Base-by-base conservation (phyloP, 2,888 invertebrate species). In the Brenthis hecate region DNA sequence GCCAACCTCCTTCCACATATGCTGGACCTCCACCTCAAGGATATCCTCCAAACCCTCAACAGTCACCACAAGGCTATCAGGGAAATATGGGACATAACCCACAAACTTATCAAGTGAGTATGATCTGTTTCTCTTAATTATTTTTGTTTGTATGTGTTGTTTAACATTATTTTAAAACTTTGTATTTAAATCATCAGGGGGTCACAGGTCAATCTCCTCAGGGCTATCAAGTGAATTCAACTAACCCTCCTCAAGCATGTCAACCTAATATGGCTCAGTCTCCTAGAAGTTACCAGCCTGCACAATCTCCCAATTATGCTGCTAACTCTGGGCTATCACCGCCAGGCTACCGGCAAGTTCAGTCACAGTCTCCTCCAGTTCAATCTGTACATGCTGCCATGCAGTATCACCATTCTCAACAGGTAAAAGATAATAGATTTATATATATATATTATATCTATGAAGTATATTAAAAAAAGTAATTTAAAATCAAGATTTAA, bases 181-280 rank as follows among this genome's bases (percentile, higher is more conserved):
- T 43, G 36, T 43, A 11, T 11, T 43, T 23, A 28, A 60, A 57
- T 43, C 76, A 61, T 71, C 76, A 91, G 89, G 85, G 86, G 79
- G 85, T 89, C 56, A 83, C 91, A 51, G 86, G 85, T 16, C 93
- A 91, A 73, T 85, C 93, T 6, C 89, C 94, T 23, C 94, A 94
- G 76, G 90, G 90, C 66, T 94, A 94, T 72, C 94, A 94, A 83
- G 94, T 93, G 56, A 94, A 93, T 71, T 89, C 94, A 65, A 89
- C 92, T 14, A 87, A 93, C 57, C 91, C 94, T 67, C 92, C 94
- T 14, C 94, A 94, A 70, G 88, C 82, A 61, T 91, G 91, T 75
- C 91, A 85, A 74, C 83, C 90, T 16, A 88, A 83, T 73, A 80
- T 91, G 74, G 81, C 86, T 16, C 91, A 91, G 70, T 88, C 92